Percentiles rank a stretch among this genome's conserved stretches.
phyloP scores from a whole-genome alignment of 2,797 vertebrate species.

The Coilia nasus region DNA sequence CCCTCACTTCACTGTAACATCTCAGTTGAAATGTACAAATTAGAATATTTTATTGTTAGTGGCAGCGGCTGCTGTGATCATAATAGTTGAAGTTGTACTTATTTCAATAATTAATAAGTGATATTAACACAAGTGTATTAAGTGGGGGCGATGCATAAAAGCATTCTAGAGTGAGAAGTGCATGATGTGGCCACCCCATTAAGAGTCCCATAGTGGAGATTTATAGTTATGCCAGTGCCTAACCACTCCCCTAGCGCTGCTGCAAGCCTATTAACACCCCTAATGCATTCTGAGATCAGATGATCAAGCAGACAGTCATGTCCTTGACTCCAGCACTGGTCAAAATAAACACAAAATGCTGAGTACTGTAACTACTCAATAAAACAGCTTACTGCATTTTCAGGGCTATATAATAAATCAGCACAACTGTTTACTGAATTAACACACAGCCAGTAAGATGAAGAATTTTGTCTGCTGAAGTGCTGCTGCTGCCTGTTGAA shows the following conservation, averaged over 20 bases:
- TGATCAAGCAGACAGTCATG: not conserved
- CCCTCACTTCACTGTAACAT: not conserved
- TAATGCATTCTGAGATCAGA: constrained; percentile 19
- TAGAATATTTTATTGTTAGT: not conserved
- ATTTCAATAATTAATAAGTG: not conserved
- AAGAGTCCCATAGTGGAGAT: not conserved
- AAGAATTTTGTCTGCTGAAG: not conserved
- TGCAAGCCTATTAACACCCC: not conserved
- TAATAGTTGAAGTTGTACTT: not conserved
- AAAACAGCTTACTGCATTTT: not conserved
- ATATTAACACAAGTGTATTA: not conserved
- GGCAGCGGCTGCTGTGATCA: not conserved
- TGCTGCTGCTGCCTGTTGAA: not conserved
- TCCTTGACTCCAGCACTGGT: not conserved
- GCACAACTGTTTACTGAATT: not conserved
- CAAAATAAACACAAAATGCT: not conserved
- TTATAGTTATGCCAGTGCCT: not conserved
- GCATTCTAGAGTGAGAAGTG: not conserved
- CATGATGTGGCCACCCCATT: not conserved
- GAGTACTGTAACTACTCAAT: not conserved
- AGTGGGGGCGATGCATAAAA: not conserved
- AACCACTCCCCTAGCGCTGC: not conserved
- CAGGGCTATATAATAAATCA: not conserved
- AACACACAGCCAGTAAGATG: not conserved
- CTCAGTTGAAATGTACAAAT: not conserved